A percentile compares a stretch with the other conserved stretches of the same genome.
These are phyloP conservation scores for Saguinus midas DNA, from an alignment of 2,113 vertebrate species.

Conservation along the genomic window DNA sequence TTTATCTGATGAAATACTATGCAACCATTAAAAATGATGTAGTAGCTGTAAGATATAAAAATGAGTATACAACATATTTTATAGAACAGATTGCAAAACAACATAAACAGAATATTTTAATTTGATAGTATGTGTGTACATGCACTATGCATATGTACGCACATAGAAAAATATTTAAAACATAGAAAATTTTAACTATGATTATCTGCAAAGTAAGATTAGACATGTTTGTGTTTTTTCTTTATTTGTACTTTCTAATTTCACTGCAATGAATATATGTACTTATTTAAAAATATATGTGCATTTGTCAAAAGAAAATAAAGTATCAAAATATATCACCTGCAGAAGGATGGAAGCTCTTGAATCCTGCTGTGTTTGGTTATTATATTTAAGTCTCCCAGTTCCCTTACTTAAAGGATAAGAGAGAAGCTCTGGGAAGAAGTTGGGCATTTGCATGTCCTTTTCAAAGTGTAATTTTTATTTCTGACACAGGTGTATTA, in stretches of 20 bases:
- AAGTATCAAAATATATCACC: neutral
- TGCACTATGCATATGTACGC: neutral
- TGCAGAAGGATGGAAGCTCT: neutral
- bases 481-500: neutral
- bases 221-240: neutral
- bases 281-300: neutral
- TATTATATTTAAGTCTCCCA: neutral
- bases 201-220: neutral
- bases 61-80: neutral
- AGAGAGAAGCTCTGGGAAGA: neutral
- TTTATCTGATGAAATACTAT: neutral
- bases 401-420: neutral
- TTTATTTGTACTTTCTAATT: neutral
- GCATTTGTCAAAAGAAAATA: neutral
- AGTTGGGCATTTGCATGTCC: neutral
- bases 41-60: neutral
- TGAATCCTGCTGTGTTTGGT: neutral
- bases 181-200: neutral
- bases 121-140: neutral
- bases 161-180: neutral
- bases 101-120: neutral
- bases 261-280: neutral
- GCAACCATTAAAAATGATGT: neutral
- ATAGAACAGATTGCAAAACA: neutral
- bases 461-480: conserved; percentile 10